Evolutionary conservation across 2,888 invertebrate genomes (phyloP).

Genomic region (Druceiella hillmani): DNA sequence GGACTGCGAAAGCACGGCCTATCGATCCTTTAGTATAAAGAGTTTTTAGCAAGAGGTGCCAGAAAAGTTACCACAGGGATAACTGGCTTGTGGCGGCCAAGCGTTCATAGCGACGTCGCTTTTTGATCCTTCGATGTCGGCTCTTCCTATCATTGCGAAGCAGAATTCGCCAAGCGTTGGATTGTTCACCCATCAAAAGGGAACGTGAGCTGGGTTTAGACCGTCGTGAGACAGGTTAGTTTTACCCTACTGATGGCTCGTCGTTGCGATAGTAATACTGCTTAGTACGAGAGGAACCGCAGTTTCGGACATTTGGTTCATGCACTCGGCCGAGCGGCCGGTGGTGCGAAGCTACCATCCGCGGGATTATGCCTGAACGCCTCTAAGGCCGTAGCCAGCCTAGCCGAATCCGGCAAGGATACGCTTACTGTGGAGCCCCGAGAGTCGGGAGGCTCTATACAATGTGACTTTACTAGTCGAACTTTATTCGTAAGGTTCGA

Average conservation of each 20-base stretch:
- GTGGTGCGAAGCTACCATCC: conserved; percentile 63
- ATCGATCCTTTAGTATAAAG: conserved; percentile 57
- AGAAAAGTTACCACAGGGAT: conserved; percentile 70
- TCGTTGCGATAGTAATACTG: conserved; percentile 53
- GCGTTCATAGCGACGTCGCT: conserved; percentile 62
- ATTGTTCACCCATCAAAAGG: conserved; percentile 65
- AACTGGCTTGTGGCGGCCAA: conserved; percentile 62
- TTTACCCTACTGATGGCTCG: conserved; percentile 54
- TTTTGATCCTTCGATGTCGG: conserved; percentile 70
- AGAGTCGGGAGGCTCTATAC: conserved; percentile 44
- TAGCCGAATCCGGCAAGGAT: conserved; percentile 49
- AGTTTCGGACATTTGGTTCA: conserved; percentile 57
- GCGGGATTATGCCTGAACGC: conserved; percentile 56
- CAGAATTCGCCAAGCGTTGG: conserved; percentile 66
- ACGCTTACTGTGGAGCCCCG: conserved; percentile 35
- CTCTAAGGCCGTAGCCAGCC: conserved; percentile 59
- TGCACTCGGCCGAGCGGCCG: conserved; percentile 57
- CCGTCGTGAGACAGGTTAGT: conserved; percentile 60
- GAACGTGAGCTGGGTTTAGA: conserved; percentile 63
- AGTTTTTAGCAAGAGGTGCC: conserved; percentile 60
- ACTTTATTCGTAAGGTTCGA: conserved; percentile 32
- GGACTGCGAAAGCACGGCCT: conserved; percentile 62
- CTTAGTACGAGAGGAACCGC: conserved; percentile 54
- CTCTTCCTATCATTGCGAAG: conserved; percentile 72
- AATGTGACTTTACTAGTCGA: conserved; percentile 36